phyloP scores from a whole-genome alignment of 2,113 vertebrate genomes.

The Apteryx mantelli region DNA sequence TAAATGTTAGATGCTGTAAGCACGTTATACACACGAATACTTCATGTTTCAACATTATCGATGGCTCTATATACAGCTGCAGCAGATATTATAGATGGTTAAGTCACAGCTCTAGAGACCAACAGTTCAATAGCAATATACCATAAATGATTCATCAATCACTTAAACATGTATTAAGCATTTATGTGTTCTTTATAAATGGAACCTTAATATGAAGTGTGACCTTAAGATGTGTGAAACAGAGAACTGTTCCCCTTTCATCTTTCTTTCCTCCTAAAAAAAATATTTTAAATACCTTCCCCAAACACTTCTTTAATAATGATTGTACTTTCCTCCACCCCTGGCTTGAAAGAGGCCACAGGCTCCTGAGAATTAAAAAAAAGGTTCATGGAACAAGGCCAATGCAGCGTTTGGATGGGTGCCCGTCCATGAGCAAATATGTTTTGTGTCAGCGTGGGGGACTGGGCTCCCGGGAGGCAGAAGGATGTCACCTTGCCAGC shows the following conservation, averaged over 20 bases:
- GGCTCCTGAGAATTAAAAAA: background rate
- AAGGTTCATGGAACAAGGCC: background rate
- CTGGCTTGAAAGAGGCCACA: background rate
- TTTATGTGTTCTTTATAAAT: slow-evolving; percentile 46
- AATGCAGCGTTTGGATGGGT: background rate
- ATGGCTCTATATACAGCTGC: background rate
- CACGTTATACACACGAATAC: background rate
- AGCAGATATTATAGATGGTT: slow-evolving; percentile 5
- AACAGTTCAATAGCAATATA: slow-evolving; percentile 36
- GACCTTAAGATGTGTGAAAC: slow-evolving; percentile 26
- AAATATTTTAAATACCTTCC: background rate
- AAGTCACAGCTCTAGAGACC: slow-evolving; percentile 31
- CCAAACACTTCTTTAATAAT: background rate
- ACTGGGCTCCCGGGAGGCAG: background rate
- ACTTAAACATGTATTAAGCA: slow-evolving; percentile 24
- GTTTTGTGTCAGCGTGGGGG: background rate
- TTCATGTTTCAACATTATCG: background rate
- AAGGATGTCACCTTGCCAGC: background rate
- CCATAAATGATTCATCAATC: slow-evolving; percentile 51
- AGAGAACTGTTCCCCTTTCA: background rate
- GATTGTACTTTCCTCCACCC: background rate
- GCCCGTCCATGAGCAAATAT: background rate
- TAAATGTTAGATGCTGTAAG: slow-evolving; percentile 49
- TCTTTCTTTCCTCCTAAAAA: background rate
- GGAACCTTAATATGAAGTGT: slow-evolving; percentile 23